A percentile compares a stretch with the other conserved stretches of the same genome.
These are phyloP conservation scores for Orussus abietinus DNA, from an alignment of 1,140 invertebrate genomes.

Conservation along the genomic window DNA sequence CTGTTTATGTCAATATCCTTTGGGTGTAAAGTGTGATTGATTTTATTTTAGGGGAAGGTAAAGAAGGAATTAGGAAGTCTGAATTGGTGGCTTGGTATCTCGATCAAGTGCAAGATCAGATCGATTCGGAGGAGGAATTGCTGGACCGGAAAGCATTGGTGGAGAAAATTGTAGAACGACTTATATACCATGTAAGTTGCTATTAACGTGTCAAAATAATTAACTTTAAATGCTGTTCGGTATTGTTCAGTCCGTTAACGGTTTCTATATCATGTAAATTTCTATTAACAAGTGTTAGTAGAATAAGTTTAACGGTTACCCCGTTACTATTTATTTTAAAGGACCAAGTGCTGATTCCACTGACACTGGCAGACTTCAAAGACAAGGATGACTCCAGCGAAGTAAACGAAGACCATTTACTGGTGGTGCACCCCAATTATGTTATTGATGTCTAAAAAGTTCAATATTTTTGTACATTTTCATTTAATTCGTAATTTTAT, in stretches of 20 bases:
- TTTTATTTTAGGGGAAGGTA: slow-evolving; percentile 34
- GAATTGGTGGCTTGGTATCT: slow-evolving; percentile 95
- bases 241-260: no score
- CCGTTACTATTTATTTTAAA: slow-evolving; percentile 47
- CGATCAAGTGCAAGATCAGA: slow-evolving; percentile 79
- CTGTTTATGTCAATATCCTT: no score
- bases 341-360: slow-evolving; percentile 89
- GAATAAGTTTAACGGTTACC: slow-evolving; percentile 12
- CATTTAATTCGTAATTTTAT: neutral
- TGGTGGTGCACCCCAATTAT: slow-evolving; percentile 97
- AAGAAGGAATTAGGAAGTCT: slow-evolving; percentile 70
- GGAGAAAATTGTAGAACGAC: slow-evolving; percentile 93
- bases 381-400: slow-evolving; percentile 53
- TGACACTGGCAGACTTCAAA: slow-evolving; percentile 64
- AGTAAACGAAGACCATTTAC: slow-evolving; percentile 76
- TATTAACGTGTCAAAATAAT: slow-evolving; percentile 9
- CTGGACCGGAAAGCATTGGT: slow-evolving; percentile 84
- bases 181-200: slow-evolving; percentile 81
- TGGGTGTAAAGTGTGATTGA: slow-evolving; percentile 6
- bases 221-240: no score
- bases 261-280: slow-evolving; percentile 8
- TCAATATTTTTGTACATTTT: slow-evolving; percentile 2
- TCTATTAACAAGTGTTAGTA: slow-evolving; percentile 10
- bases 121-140: slow-evolving; percentile 89
- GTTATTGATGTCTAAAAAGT: slow-evolving; percentile 62